Conservation (phyloP, 1,140 invertebrate genomes). For the Orius insidiosus region DNA sequence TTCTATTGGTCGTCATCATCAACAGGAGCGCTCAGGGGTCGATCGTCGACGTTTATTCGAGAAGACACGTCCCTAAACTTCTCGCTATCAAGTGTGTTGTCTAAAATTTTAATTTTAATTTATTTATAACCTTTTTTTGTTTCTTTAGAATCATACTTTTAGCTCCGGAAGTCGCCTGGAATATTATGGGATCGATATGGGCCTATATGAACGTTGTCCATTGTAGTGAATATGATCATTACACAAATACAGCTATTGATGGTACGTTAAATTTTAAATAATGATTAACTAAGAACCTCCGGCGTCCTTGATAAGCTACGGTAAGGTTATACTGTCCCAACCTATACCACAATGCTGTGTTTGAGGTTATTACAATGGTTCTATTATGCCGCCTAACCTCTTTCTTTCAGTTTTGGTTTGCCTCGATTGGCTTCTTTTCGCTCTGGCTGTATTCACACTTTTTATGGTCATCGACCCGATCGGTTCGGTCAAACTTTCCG, state of each 20-base stretch:
- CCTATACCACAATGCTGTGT: neutral
- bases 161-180: slow-evolving; percentile 56
- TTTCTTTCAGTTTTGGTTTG: slow-evolving; percentile 46
- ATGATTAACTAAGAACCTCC: too few relatives aligned
- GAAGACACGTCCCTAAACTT: slow-evolving; percentile 43
- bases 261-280: too few relatives aligned
- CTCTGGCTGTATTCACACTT: slow-evolving; percentile 52
- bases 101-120: neutral
- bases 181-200: slow-evolving; percentile 65
- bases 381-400: too few relatives aligned
- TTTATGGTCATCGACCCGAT: slow-evolving; percentile 65
- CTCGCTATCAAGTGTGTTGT: slow-evolving; percentile 45
- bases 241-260: slow-evolving; percentile 53
- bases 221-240: slow-evolving; percentile 44
- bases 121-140: slow-evolving; percentile 11
- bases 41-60: slow-evolving; percentile 46
- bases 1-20: slow-evolving; percentile 43
- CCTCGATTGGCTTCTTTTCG: slow-evolving; percentile 62
- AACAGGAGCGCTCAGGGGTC: slow-evolving; percentile 49
- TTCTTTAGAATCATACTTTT: slow-evolving; percentile 44
- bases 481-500: slow-evolving; percentile 44
- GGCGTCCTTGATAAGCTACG: too few relatives aligned
- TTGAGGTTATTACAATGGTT: too few relatives aligned
- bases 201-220: slow-evolving; percentile 44
- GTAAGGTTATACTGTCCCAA: neutral